Percentiles rank a stretch among this genome's conserved stretches.
phyloP scores from a whole-genome alignment of 2,888 invertebrate genomes.

The Argyra leucocephala region DNA sequence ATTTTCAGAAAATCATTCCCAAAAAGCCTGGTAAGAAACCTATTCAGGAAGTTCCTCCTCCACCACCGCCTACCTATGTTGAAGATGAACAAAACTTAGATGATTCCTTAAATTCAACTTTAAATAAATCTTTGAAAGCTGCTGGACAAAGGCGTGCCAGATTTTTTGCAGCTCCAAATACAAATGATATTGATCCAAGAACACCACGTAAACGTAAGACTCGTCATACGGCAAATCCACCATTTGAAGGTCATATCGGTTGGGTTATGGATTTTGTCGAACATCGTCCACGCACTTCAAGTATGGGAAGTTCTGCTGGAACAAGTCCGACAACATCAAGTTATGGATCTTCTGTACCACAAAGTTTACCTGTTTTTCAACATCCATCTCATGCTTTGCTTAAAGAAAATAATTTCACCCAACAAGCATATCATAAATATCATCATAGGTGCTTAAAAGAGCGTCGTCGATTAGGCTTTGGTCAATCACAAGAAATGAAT shows the following conservation, averaged over 20 bases:
- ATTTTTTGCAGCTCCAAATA: conserved; percentile 92
- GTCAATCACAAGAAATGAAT: conserved; percentile 98
- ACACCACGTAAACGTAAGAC: conserved; percentile 80
- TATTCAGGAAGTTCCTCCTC: conserved; percentile 71
- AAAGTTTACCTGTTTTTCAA: conserved; percentile 81
- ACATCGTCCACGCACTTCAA: conserved; percentile 68
- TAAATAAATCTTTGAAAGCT: conserved; percentile 18
- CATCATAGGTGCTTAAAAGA: conserved; percentile 82
- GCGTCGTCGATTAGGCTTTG: conserved; percentile 83
- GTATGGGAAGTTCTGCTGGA: conserved; percentile 72
- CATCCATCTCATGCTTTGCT: conserved; percentile 93
- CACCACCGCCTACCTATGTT: conserved; percentile 56
- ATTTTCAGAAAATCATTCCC: conserved; percentile 70
- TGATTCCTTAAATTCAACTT: conserved; percentile 32
- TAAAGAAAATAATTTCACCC: conserved; percentile 94
- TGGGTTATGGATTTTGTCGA: conserved; percentile 94
- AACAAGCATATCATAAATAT: conserved; percentile 95
- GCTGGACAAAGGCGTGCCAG: conserved; percentile 52
- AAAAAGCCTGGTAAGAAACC: conserved; percentile 47
- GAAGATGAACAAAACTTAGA: conserved; percentile 26
- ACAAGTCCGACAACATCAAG: conserved; percentile 66
- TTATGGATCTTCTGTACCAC: conserved; percentile 68
- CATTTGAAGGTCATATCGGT: conserved; percentile 89
- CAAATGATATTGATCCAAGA: conserved; percentile 51
- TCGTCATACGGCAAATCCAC: conserved; percentile 85